phyloP scores from a whole-genome alignment of 1,140 invertebrate species.

The Chironomus striatipennis region DNA sequence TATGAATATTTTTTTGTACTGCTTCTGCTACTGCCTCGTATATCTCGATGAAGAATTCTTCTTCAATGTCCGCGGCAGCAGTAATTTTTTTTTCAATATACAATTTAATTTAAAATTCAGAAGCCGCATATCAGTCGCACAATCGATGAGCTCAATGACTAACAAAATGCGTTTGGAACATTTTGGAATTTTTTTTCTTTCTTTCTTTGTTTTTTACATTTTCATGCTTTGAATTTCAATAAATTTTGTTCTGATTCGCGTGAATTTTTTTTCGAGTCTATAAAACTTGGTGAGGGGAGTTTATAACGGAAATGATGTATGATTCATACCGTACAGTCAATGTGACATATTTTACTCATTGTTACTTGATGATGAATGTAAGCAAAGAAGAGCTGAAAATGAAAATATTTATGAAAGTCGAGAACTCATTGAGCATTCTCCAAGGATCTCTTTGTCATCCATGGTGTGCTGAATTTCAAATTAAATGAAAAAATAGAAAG shows the following conservation, averaged over 20 bases:
- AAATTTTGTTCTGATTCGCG: not conserved
- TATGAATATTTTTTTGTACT: too few species aligned
- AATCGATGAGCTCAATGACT: constrained; percentile 3
- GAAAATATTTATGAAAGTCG: too few species aligned
- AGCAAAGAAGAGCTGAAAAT: too few species aligned
- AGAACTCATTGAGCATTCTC: too few species aligned
- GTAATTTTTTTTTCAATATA: not conserved
- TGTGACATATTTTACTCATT: not conserved
- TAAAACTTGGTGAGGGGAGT: not conserved
- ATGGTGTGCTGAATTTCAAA: too few species aligned
- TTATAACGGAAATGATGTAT: constrained; percentile 16
- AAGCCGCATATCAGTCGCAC: not conserved
- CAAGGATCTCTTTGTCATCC: too few species aligned
- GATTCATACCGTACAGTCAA: not conserved
- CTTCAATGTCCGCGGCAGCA: not conserved
- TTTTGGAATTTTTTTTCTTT: constrained; percentile 6
- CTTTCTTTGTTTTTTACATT: not conserved
- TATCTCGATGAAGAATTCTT: too few species aligned
- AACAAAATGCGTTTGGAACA: constrained; percentile 8
- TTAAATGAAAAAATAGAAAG: too few species aligned
- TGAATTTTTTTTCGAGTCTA: not conserved
- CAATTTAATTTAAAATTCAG: not conserved
- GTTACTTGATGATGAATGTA: too few species aligned
- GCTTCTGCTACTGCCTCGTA: too few species aligned
- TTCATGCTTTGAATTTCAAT: constrained; percentile 21